Base-by-base conservation (phyloP, 2,797 vertebrate species). In the Sarcophilus harrisii region DNA sequence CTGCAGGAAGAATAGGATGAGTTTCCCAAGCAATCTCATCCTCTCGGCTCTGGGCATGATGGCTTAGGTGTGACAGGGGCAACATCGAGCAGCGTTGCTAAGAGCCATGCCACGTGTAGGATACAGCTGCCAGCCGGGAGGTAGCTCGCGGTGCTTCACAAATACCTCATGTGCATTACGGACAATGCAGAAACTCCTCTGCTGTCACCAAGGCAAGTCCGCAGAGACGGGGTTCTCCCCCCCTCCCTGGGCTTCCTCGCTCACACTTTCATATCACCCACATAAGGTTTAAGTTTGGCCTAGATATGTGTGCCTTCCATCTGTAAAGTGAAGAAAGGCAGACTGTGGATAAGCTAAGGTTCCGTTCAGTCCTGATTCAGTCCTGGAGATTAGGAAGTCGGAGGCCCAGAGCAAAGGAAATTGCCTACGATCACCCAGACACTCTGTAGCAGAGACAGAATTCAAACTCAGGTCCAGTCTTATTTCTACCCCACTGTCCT, bases 81-180 rank as follows among this genome's bases (percentile, higher is more conserved):
- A 60, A 90, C 49, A 6, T 14, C 1, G 55, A 57, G 52, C 38
- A 0, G 0, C 21, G 16, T 11, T 13, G 38, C 3, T 32, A 52
- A 54, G 32, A 91, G 54, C 24, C 11, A 24, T 21, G 14, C 57
- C 52, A 27, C 8, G 32, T 49, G 21, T 87, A 27, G 10, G 73
- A 49, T 11, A 4, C 9, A 3, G 38, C 73, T 24, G 0, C 89
- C 28, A 21, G 58, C 92, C 9, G 1, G 13, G 91, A 55, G 49
- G 18, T 0, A 0, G 92, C 38, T 27, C 38, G 27, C 3, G 9
- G 29, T 55, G 73, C 73, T 87, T 24, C 2, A 29, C 11, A 94
- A 94, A 95, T 95, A 96, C 97, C 97, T 97, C 96, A 90, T 0
- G 3, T 2, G 1, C 93, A 62, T 55, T n/a, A 57, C 90, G 2